A percentile compares a stretch with the other conserved stretches of the same genome.
phyloP scores from a whole-genome alignment of 2,113 vertebrate genomes.

The Bos taurus region DNA sequence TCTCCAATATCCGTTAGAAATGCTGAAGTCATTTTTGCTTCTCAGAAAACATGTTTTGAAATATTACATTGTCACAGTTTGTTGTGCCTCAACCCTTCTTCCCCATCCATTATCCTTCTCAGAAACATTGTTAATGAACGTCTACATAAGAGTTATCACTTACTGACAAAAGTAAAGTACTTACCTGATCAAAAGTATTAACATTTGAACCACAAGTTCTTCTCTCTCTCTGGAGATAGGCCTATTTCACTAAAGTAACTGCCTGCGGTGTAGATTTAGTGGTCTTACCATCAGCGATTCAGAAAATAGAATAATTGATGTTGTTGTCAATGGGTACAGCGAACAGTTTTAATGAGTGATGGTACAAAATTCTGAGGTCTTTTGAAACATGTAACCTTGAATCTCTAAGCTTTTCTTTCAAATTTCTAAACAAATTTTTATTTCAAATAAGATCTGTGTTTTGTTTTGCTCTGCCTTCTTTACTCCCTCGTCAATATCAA shows the following conservation, averaged over 20 bases:
- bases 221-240: slow-evolving; percentile 46
- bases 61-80: background rate
- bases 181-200: slow-evolving; percentile 71
- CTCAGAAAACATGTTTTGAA: slow-evolving; percentile 27
- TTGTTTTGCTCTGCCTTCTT: background rate
- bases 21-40: slow-evolving; percentile 32
- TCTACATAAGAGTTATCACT: slow-evolving; percentile 51
- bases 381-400: background rate
- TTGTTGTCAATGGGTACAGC: slow-evolving; percentile 46
- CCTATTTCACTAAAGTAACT: slow-evolving; percentile 72
- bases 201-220: slow-evolving; percentile 65
- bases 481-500: background rate
- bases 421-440: background rate
- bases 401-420: slow-evolving; percentile 16
- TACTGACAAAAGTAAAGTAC: slow-evolving; percentile 54
- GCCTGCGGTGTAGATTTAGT: slow-evolving; percentile 72
- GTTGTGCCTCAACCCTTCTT: background rate
- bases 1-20: background rate
- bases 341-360: slow-evolving; percentile 47
- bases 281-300: slow-evolving; percentile 57
- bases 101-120: background rate
- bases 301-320: slow-evolving; percentile 63
- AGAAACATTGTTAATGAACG: slow-evolving; percentile 58
- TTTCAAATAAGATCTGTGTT: background rate
- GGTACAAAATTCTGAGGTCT: slow-evolving; percentile 39